Percentiles rank a stretch among this genome's conserved stretches.
phyloP scores from a whole-genome alignment of 2,888 invertebrate species.

The Ditylenchus weischeri region DNA sequence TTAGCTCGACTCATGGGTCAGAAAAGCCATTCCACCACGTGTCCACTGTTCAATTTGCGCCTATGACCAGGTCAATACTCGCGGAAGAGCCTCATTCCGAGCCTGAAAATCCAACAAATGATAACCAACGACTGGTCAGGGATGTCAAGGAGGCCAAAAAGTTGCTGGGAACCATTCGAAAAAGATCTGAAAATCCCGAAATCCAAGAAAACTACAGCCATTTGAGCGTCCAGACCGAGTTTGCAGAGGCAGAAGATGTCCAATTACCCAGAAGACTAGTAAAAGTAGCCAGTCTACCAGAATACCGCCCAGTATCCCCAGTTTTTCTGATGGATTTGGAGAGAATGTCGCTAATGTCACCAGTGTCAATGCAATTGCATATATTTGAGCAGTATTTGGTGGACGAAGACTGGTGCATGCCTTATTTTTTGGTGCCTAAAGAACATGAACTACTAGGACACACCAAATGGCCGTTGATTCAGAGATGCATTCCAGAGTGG shows the following conservation, averaged over 20 bases:
- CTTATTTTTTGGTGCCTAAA: slow-evolving; percentile 4
- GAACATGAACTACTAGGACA: slow-evolving; percentile 4
- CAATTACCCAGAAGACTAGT: background rate
- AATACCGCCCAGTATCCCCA: background rate
- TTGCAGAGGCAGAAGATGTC: background rate
- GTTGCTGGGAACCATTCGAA: background rate
- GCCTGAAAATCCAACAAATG: background rate
- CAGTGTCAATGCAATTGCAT: background rate
- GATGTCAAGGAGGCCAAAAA: slow-evolving; percentile 5
- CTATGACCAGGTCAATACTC: no score
- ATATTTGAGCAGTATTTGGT: slow-evolving; percentile 5
- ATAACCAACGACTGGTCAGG: background rate
- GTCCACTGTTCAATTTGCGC: no score
- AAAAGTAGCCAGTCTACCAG: slow-evolving; percentile 1
- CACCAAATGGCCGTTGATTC: slow-evolving; percentile 1
- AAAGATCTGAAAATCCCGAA: no score
- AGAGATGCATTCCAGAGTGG: background rate
- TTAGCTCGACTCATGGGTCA: background rate
- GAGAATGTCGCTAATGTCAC: background rate
- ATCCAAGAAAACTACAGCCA: no score
- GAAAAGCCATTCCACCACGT: background rate
- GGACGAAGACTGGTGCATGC: background rate
- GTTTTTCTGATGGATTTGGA: background rate
- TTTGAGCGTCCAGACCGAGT: no score
- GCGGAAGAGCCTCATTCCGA: background rate